phyloP scores from a whole-genome alignment of 23 tunicate genomes.

The Clavelina lepadiformis region DNA sequence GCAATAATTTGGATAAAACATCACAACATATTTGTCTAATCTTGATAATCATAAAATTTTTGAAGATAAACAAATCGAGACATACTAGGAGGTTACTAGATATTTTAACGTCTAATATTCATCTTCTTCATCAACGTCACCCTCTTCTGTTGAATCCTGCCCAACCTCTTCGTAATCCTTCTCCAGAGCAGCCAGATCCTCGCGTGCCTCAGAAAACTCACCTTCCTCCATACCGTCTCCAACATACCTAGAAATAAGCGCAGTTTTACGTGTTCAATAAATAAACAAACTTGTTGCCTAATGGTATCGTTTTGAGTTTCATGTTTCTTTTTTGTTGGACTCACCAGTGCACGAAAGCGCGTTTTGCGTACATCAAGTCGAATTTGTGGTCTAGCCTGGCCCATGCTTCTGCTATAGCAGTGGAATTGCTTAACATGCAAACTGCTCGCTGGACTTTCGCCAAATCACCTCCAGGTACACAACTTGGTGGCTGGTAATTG shows the following conservation, averaged over 20 bases:
- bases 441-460: conserved; percentile 90
- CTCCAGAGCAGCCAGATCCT: conserved; percentile 98
- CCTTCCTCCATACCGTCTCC: conserved; percentile 99
- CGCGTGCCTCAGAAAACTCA: conserved; percentile 98
- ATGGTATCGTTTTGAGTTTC: not conserved
- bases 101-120: conserved; percentile 50
- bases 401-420: conserved; percentile 91
- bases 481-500: conserved; percentile 93
- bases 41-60: too few species aligned
- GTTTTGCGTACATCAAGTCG: conserved; percentile 88
- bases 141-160: conserved; percentile 79
- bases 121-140: conserved; percentile 70
- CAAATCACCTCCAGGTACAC: conserved; percentile 82
- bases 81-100: too few species aligned
- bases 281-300: not conserved
- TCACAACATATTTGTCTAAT: too few species aligned
- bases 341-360: conserved; percentile 91
- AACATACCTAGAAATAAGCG: conserved; percentile 51
- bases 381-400: conserved; percentile 85
- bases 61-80: too few species aligned
- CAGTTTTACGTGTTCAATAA: not conserved
- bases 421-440: conserved; percentile 91
- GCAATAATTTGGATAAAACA: not conserved
- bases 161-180: conserved; percentile 99
- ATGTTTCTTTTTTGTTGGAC: conserved; percentile 2